Evolutionary conservation across 1,140 invertebrate genomes (phyloP), one percentile per base, ranked within the genome.

Genomic region (Neodiprion virginianus): DNA sequence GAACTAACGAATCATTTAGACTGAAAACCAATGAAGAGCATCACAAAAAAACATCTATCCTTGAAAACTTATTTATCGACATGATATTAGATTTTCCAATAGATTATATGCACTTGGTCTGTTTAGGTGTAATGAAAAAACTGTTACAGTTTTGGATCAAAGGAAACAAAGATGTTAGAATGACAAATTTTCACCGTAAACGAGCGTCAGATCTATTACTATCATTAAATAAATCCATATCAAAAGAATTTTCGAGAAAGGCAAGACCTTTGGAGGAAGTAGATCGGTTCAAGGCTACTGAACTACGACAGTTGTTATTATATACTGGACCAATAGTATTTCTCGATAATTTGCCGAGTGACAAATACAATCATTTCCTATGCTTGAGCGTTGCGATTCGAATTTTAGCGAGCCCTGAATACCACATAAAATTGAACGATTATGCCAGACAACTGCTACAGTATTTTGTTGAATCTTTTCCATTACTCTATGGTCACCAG

Each of bases 21-120:
- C 14, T 66, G n/a, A 74, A 75, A 75, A 40, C 4, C 7, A 70
- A 78, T 48, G 12, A 40, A 4, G 47, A 76, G 66, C 74, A 78
- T 72, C 75, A 78, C 21, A 9, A 68, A 48, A 72, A 73, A 73
- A 68, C 77, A 49, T 48, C 74, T 53, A n/a, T 80, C 40, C 17
- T 70, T 14, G 10, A 76, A 69, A 28, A 75, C 40, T 50, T 78
- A 17, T 72, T 66, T 69, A 72, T 83, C 72, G 75, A 77, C 73
- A 72, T 81, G 72, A 69, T 83, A 2, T 68, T 67, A 61, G 67
- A 74, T 48, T 78, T 82, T 74, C 75, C 77, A 11, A 49, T 82
- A 1, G 82, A 83, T 68, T 83, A 80, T 48, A 81, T 82, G 77
- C 77, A 82, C 69, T 75, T 68, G n/a, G 74, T 82, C 50, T 82